Evolutionary conservation across 2,113 vertebrate species (phyloP), one percentile per base, ranked within the genome.

Genomic region (Peucedramus taeniatus): DNA sequence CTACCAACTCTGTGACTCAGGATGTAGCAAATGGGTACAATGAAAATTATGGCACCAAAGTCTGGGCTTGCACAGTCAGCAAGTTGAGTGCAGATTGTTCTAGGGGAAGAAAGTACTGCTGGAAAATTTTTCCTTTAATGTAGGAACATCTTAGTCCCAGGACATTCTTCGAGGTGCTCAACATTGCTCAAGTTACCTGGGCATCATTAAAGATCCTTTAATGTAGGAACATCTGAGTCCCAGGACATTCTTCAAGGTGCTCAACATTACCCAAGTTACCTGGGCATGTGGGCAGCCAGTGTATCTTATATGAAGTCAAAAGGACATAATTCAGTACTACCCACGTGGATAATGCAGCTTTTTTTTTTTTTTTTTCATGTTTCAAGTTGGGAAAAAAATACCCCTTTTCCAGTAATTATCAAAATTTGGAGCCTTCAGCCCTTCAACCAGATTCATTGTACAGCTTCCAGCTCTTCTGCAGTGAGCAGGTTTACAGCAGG

Each of bases 181-280:
- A 11, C 35, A 65, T 30, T 35, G 11, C 15, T 26, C n/a, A 33
- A 27, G 4, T n/a, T n/a, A n/a, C n/a, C n/a, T n/a, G n/a, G n/a
- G n/a, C n/a, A n/a, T n/a, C n/a, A n/a, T n/a, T n/a, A n/a, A n/a
- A n/a, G n/a, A n/a, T 66, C 16, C 18, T 70, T 54, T 54, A 42
- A 50, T 28, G 10, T 15, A 63, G 42, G 20, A 87, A 31, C 17
- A 40, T 69, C 51, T 65, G 24, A 51, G 4, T 70, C 42, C 22
- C 21, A 74, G 27, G 15, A 20, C 13, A 51, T 1, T 0, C 15
- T 74, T 81, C 13, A 51, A 54, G 0, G 3, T 1, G 1, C 9
- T 87, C 47, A 51, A 11, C 35, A 65, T 30, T 35, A 10, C 15
- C 26, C 31, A 33, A 27, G 4, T n/a, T 79, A 27, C 49, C 42